Conservation (phyloP, 2,797 vertebrate genomes). For the Philypnodon macrostomus region DNA sequence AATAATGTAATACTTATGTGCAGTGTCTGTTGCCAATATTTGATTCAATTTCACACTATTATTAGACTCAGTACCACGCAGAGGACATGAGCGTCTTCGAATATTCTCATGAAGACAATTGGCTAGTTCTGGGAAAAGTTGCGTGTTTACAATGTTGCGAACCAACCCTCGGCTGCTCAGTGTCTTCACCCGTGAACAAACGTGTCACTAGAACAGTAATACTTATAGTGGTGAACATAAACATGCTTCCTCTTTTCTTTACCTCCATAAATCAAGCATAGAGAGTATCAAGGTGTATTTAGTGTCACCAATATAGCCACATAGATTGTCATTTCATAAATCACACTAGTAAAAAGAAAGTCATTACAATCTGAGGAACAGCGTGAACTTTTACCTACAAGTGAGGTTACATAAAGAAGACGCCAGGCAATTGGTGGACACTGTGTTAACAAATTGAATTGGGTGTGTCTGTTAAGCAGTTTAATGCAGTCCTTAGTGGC, state of each 20-base stretch:
- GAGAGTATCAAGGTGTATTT: constrained; percentile 13
- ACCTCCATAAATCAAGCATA: constrained; percentile 36
- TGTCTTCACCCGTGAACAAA: constrained; percentile 11
- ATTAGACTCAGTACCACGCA: neutral
- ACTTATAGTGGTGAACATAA: neutral
- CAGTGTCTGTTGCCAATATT: neutral
- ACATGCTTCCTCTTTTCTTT: constrained; percentile 45
- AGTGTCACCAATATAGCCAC: constrained; percentile 12
- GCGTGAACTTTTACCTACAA: constrained; percentile 11
- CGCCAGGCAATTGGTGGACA: neutral
- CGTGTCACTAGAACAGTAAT: neutral
- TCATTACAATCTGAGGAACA: constrained; percentile 7
- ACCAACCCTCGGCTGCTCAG: neutral
- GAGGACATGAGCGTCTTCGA: neutral
- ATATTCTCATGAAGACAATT: constrained; percentile 7
- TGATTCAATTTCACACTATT: neutral
- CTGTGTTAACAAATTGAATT: neutral
- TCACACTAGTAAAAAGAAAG: constrained; percentile 4
- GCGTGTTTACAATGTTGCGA: neutral
- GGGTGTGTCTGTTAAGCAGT: neutral
- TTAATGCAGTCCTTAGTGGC: neutral
- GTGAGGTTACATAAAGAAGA: neutral
- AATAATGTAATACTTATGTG: neutral
- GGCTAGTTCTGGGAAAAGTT: neutral
- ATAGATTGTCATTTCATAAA: constrained; percentile 8